Base-by-base conservation (phyloP, 1,140 invertebrate genomes). In the Lasioglossum baleicum region DNA sequence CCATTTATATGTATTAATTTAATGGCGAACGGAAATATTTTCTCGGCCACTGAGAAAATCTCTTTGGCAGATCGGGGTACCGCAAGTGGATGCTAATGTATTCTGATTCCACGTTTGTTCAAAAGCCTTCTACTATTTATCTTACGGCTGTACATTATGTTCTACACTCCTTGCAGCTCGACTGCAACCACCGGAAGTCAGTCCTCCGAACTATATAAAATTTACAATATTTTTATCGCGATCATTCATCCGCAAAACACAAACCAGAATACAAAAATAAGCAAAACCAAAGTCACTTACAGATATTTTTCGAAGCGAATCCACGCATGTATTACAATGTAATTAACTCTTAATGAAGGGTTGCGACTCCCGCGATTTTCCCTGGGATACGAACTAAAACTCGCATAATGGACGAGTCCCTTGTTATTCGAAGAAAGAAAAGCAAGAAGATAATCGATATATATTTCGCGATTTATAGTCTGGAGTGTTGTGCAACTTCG, bases 111-210 rank as follows among this genome's bases (percentile, higher is more conserved):
- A 8, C 56, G 56, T n/a, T 58, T n/a, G 56, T 58, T 58, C 56
- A 58, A 58, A 58, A 58, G 56, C 56, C n/a, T 58, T 58, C 44
- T 58, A 58, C 56, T 58, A 58, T 58, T 58, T 58, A 58, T 58
- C 56, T 58, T 58, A n/a, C 56, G n/a, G 17, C n/a, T n/a, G 20
- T 58, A 58, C 56, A 58, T n/a, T 58, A 7, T 58, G n/a, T n/a
- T 58, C 56, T 58, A n/a, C 20, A 58, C 17, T n/a, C 17, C 56
- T n/a, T n/a, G 56, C 20, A 2, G 6, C n/a, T 58, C n/a, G 56
- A 58, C 20, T 8, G 56, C 17, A 58, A 58, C 7, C 6, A 7
- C 5, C 56, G 6, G n/a, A 58, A 58, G 7, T 58, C 17, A n/a
- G 22, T n/a, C 4, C 7, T 0, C 17, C 5, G 56, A 8, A n/a